These are phyloP conservation scores for Arctia plantaginis DNA, from an alignment of 2,888 invertebrate genomes.

Conservation along the genomic window DNA sequence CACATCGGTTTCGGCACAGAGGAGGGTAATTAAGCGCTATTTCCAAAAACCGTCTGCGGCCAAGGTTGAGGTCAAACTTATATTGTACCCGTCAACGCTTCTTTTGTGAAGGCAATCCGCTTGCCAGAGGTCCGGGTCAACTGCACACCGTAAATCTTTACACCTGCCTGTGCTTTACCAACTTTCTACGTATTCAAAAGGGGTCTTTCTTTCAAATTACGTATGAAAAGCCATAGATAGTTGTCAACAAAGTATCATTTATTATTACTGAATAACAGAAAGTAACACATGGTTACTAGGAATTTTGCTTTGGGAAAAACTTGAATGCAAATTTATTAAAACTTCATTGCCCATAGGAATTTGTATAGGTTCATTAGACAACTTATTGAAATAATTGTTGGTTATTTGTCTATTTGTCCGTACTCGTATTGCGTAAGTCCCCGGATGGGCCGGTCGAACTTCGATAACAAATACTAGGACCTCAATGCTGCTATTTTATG, in stretches of 20 bases:
- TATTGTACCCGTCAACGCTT: conserved; percentile 69
- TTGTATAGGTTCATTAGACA: not conserved
- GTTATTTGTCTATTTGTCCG: not conserved
- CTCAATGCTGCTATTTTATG: no score
- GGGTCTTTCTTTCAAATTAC: conserved; percentile 10
- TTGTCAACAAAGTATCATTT: not conserved
- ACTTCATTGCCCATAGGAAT: not conserved
- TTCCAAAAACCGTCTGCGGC: conserved; percentile 42
- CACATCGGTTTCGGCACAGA: conserved; percentile 19
- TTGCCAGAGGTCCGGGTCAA: conserved; percentile 70
- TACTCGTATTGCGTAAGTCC: not conserved
- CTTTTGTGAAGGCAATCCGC: conserved; percentile 70
- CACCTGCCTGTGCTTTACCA: conserved; percentile 46
- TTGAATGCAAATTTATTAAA: not conserved
- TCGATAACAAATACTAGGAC: not conserved
- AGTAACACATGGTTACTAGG: not conserved
- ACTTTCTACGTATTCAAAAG: conserved; percentile 41
- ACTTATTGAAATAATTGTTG: not conserved
- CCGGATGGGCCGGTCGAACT: not conserved
- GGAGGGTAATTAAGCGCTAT: conserved; percentile 43
- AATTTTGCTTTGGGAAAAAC: not conserved
- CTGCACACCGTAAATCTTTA: conserved; percentile 51
- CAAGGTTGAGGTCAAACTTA: conserved; percentile 66
- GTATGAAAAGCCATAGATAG: not conserved
- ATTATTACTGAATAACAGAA: not conserved